Evolutionary conservation across 2,797 vertebrate species (phyloP), one percentile per base, ranked within the genome.

Genomic region (Sparidentex hasta): DNA sequence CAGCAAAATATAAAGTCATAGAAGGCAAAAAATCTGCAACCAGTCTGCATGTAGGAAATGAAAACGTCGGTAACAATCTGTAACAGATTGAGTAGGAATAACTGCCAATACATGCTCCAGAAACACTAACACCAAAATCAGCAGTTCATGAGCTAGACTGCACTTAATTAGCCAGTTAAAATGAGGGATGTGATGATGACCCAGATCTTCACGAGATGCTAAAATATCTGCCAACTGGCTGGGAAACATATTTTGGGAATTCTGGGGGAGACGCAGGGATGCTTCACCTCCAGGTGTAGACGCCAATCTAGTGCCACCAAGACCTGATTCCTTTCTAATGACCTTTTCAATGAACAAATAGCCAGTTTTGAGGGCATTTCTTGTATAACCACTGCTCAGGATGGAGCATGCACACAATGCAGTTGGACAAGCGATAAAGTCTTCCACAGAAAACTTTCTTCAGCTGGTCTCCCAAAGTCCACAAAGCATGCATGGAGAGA

Each of bases 151-250:
- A 76, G 64, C 72, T 80, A 54, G 52, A 62, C 8, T 16, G 46
- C 18, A 46, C 71, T 80, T 87, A 77, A 82, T 78, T 54, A 71
- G 54, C 48, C 50, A 78, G 84, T 83, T 87, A 83, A 83, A 85
- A 76, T 55, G 25, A 80, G 23, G 44, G 38, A 73, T 41, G 44
- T 52, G 63, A 80, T 18, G 33, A 81, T 25, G 81, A 80, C 78
- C 75, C 77, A 74, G 52, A 78, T 80, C 54, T 74, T 75, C 74
- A 76, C 23, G 66, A 65, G 41, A 63, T 1, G 18, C 71, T 64
- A n/a, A 56, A 64, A 58, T 71, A 51, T 65, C 65, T 65, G 62
- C 74, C 71, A 79, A 55, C 54, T 71, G 65, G 65, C 52, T 66
- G 51, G 48, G 65, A 75, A 52, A 65, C 21, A 25, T 13, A 27